Conservation (phyloP, 2,888 invertebrate genomes). For the Chrysodeixis includens region DNA sequence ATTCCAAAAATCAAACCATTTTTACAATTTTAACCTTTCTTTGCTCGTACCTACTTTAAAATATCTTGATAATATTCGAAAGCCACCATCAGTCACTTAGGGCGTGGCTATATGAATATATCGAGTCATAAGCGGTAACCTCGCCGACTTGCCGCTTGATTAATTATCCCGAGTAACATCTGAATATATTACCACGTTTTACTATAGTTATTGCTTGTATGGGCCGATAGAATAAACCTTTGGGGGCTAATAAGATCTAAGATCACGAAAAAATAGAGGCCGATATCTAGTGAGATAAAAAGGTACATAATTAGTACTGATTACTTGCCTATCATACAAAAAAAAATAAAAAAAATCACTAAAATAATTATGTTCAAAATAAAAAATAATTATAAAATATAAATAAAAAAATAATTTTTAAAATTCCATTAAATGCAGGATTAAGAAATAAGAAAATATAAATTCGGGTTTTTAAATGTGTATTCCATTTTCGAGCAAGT, state of each 20-base stretch:
- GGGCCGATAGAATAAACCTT: no score
- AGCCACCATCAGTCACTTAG: constrained; percentile 19
- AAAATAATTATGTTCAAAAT: no score
- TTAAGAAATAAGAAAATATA: no score
- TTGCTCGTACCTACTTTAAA: not conserved
- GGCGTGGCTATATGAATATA: constrained; percentile 40
- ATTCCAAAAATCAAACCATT: not conserved
- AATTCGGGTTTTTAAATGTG: not conserved
- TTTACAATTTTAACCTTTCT: not conserved
- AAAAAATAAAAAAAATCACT: no score
- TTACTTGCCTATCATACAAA: no score
- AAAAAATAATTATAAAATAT: no score
- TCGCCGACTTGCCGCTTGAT: constrained; percentile 27
- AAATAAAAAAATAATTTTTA: not conserved
- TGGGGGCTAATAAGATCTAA: no score
- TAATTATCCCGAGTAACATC: constrained; percentile 19
- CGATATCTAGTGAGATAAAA: no score
- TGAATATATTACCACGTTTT: constrained; percentile 1
- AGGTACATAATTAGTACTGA: no score
- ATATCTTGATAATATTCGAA: not conserved
- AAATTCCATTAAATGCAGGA: not conserved
- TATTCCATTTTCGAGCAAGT: not conserved
- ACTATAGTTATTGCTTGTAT: not conserved
- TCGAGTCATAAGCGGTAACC: constrained; percentile 7
- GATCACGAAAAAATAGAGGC: no score